Conservation (phyloP, 1,140 invertebrate genomes). For the Drosophila ercepeae region DNA sequence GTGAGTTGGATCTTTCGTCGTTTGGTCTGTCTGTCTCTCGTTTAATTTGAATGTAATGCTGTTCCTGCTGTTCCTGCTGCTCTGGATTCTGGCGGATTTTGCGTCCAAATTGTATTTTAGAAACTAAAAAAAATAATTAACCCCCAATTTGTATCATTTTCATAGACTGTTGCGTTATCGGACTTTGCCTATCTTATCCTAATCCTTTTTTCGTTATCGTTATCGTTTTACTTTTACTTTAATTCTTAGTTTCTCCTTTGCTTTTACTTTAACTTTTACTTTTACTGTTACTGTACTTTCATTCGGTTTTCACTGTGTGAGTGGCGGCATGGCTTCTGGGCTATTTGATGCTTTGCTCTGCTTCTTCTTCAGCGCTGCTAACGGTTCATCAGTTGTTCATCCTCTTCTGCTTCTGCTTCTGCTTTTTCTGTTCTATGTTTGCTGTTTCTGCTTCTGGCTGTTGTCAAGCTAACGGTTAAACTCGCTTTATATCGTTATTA, state of each 20-base stretch:
- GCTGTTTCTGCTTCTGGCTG: slow-evolving; percentile 7
- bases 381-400: slow-evolving; percentile 33
- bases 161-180: slow-evolving; percentile 25
- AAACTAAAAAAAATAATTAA: slow-evolving; percentile 56
- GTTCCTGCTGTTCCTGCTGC: slow-evolving; percentile 5
- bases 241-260: slow-evolving; percentile 20
- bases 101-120: slow-evolving; percentile 61
- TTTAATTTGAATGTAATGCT: slow-evolving; percentile 5
- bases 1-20: slow-evolving; percentile 29
- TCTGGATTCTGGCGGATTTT: slow-evolving; percentile 58
- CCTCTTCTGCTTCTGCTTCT: slow-evolving; percentile 9
- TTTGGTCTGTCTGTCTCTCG: slow-evolving; percentile 12
- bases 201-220: no score
- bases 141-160: slow-evolving; percentile 56
- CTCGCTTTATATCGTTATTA: slow-evolving; percentile 67
- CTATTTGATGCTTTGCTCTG: slow-evolving; percentile 60
- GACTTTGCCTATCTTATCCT: slow-evolving; percentile 18
- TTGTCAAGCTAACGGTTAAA: slow-evolving; percentile 51
- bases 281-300: slow-evolving; percentile 15
- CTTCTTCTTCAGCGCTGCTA: slow-evolving; percentile 21
- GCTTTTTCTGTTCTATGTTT: no score
- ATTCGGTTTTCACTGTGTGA: slow-evolving; percentile 36
- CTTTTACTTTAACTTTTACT: slow-evolving; percentile 20
- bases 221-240: no score
- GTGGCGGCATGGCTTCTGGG: slow-evolving; percentile 44